Evolutionary conservation across 2,888 invertebrate species (phyloP).

Genomic region (Drosophila imparisetae): DNA sequence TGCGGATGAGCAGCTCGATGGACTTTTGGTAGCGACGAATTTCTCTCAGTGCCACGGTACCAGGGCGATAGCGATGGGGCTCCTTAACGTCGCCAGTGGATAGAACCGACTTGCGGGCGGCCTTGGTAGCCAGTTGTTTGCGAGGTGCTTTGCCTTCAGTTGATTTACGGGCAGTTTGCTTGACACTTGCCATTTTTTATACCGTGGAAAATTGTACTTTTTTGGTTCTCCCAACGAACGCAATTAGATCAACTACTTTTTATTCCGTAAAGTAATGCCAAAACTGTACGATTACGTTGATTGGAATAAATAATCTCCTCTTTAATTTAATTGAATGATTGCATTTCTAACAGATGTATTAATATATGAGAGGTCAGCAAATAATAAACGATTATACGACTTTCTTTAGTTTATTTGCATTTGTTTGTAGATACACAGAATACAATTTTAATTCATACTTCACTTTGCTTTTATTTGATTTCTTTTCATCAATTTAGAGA

Average conservation of each 20-base stretch:
- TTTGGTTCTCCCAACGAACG: constrained; percentile 17
- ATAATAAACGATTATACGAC: constrained; percentile 4
- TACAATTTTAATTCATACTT: constrained; percentile 29
- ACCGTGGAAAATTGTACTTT: constrained; percentile 14
- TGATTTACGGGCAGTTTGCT: constrained; percentile 98
- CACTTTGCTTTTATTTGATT: constrained; percentile 17
- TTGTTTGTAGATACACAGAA: constrained; percentile 65
- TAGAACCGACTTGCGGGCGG: constrained; percentile 96
- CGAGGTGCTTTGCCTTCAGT: constrained; percentile 98
- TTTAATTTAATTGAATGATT: background rate
- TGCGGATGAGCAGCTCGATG: constrained; percentile 96
- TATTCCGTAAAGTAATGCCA: constrained; percentile 29
- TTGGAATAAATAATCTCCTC: background rate
- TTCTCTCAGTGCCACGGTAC: constrained; percentile 97
- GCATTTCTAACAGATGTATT: background rate
- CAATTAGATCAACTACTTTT: constrained; percentile 18
- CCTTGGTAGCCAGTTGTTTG: constrained; percentile 96
- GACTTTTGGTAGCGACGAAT: constrained; percentile 98
- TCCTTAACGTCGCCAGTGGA: constrained; percentile 98
- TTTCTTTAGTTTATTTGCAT: constrained; percentile 50
- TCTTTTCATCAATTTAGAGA: constrained; percentile 6
- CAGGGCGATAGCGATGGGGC: constrained; percentile 97
- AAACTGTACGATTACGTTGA: constrained; percentile 56
- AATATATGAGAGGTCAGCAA: background rate
- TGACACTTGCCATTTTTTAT: constrained; percentile 94